These are phyloP conservation scores for Diplodus puntazzo DNA, from an alignment of 2,797 vertebrate species.

Conservation along the genomic window DNA sequence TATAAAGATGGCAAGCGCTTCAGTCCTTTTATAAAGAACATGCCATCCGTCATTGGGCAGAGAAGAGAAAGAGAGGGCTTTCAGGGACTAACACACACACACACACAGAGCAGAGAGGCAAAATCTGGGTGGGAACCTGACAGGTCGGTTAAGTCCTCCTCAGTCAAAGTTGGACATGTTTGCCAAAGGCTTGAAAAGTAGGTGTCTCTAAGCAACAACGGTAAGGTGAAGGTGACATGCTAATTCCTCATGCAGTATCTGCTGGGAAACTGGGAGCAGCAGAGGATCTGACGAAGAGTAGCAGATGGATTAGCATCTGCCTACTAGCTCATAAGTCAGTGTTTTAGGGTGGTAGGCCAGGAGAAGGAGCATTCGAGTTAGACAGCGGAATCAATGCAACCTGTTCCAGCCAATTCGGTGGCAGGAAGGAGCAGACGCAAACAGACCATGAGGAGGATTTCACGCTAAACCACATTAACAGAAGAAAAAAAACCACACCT, in stretches of 20 bases:
- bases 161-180: conserved; percentile 28
- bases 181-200: conserved; percentile 25
- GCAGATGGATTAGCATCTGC: conserved; percentile 85
- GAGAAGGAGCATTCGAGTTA: not conserved
- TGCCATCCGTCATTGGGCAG: conserved; percentile 13
- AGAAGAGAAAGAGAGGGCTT: conserved; percentile 18
- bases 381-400: no score
- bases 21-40: conserved; percentile 33
- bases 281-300: conserved; percentile 83
- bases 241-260: conserved; percentile 87
- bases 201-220: conserved; percentile 17
- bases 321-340: conserved; percentile 48
- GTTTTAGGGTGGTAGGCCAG: conserved; percentile 19
- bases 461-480: no score
- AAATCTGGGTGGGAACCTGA: conserved; percentile 28
- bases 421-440: no score
- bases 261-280: conserved; percentile 84
- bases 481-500: no score
- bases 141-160: conserved; percentile 34
- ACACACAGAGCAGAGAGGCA: not conserved
- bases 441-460: no score
- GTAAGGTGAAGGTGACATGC: conserved; percentile 53
- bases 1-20: conserved; percentile 20
- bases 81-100: not conserved
- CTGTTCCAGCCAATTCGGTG: no score